Evolutionary conservation across 1,140 invertebrate species (phyloP).

Genomic region (Argopecten irradians): DNA sequence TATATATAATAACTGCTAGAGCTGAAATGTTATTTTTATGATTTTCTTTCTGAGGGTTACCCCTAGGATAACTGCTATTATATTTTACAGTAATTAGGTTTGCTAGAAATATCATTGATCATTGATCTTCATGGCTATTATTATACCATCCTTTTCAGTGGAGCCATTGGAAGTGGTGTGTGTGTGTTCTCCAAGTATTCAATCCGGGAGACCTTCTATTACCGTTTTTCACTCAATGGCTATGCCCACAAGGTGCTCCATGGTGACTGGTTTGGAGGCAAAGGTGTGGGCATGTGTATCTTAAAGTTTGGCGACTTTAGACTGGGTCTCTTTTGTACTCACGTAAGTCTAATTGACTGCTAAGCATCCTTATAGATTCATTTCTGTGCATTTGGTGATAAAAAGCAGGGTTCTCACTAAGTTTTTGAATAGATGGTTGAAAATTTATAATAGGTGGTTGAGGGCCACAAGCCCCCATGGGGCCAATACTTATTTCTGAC

Average conservation of each 20-base stretch:
- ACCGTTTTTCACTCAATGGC: slow-evolving; percentile 96
- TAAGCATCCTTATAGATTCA: neutral
- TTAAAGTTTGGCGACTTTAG: slow-evolving; percentile 83
- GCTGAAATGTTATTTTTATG: slow-evolving; percentile 14
- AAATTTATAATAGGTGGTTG: no score
- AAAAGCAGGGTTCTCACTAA: no score
- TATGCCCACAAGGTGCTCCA: slow-evolving; percentile 97
- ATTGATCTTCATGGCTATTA: neutral
- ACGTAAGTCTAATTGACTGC: slow-evolving; percentile 82
- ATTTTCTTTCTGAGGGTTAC: neutral
- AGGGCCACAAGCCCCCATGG: no score
- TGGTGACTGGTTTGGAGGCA: slow-evolving; percentile 99
- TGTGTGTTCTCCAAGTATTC: slow-evolving; percentile 92
- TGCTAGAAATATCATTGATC: neutral
- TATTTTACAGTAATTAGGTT: neutral
- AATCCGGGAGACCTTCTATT: slow-evolving; percentile 93
- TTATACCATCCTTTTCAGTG: slow-evolving; percentile 81
- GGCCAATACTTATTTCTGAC: no score
- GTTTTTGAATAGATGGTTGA: no score
- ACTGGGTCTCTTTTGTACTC: slow-evolving; percentile 92
- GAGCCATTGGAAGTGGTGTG: slow-evolving; percentile 92
- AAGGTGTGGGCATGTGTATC: slow-evolving; percentile 94
- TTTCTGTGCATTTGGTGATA: no score
- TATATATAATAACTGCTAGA: no score
- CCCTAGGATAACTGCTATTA: neutral